Conservation (phyloP, 2,888 invertebrate species). For the Cheilosia pagana region DNA sequence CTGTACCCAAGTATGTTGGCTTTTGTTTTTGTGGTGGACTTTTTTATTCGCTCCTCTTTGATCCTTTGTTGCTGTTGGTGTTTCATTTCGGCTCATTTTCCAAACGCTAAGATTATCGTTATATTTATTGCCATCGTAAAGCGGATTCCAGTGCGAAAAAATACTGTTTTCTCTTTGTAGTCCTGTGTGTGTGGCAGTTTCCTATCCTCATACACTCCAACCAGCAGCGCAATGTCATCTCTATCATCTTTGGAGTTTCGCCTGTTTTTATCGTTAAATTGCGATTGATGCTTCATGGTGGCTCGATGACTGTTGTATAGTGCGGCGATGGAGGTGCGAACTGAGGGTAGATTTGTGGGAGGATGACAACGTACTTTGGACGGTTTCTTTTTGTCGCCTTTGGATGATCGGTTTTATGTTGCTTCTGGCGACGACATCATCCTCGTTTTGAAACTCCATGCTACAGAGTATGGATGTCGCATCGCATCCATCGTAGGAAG, state of each 20-base stretch:
- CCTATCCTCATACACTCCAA: neutral
- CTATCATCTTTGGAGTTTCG: constrained; percentile 52
- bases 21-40: neutral
- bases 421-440: constrained; percentile 37
- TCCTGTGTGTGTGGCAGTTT: constrained; percentile 16
- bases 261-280: constrained; percentile 56
- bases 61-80: constrained; percentile 47
- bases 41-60: constrained; percentile 41
- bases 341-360: constrained; percentile 57
- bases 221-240: constrained; percentile 49
- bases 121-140: constrained; percentile 66
- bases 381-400: constrained; percentile 45
- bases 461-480: neutral
- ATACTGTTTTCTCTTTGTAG: constrained; percentile 6
- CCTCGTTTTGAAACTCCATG: neutral
- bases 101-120: constrained; percentile 60
- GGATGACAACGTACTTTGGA: constrained; percentile 49
- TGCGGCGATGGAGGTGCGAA: constrained; percentile 17
- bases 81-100: constrained; percentile 66
- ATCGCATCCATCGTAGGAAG: constrained; percentile 33
- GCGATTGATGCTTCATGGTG: constrained; percentile 59
- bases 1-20: neutral
- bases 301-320: constrained; percentile 1
- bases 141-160: constrained; percentile 53
- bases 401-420: constrained; percentile 60